phyloP scores from a whole-genome alignment of 2,113 vertebrate species.

The Percopsis transmontana region DNA sequence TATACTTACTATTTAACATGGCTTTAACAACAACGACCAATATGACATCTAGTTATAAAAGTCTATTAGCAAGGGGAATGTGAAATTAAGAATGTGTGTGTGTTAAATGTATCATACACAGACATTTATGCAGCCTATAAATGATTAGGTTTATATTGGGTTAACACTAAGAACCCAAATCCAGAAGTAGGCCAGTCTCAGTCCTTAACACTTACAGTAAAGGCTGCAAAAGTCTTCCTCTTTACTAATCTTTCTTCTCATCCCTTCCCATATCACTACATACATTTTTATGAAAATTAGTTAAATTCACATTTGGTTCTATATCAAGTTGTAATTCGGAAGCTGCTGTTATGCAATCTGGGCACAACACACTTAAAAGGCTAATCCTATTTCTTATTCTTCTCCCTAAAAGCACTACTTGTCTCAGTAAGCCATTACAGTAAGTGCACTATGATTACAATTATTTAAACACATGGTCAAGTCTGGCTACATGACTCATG shows the following conservation, averaged over 20 bases:
- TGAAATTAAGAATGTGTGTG: constrained; percentile 11
- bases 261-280: no score
- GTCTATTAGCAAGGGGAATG: background rate
- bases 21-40: background rate
- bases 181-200: constrained; percentile 37
- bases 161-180: constrained; percentile 32
- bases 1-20: no score
- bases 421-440: no score
- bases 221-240: constrained; percentile 14
- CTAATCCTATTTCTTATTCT: no score
- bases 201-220: constrained; percentile 29
- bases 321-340: background rate
- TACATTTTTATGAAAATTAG: background rate
- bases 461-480: no score
- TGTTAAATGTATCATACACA: constrained; percentile 9
- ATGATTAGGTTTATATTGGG: constrained; percentile 25
- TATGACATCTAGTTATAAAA: no score
- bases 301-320: background rate
- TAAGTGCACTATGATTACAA: no score
- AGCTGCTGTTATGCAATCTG: no score
- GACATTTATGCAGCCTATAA: background rate
- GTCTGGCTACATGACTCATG: no score
- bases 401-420: no score
- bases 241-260: background rate
- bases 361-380: no score